phyloP scores from a whole-genome alignment of 2,113 vertebrate genomes.

The human (Homo sapiens) region DNA sequence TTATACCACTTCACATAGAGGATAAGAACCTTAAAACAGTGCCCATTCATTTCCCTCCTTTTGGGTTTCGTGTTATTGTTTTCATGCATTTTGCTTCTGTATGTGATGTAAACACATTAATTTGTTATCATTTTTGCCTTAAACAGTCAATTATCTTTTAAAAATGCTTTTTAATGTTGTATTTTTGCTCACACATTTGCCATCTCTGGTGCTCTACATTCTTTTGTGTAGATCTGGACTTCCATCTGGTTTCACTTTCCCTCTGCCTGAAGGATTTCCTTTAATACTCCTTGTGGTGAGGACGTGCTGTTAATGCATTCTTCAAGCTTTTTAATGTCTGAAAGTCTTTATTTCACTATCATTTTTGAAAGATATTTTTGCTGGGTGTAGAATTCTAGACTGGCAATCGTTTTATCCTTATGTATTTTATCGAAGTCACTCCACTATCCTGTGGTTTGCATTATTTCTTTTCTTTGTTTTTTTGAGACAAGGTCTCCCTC shows the following conservation, averaged over 20 bases:
- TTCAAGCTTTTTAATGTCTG: not conserved
- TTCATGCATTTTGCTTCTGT: not conserved
- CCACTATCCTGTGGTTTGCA: not conserved
- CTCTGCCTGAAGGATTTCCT: not conserved
- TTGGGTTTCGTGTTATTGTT: not conserved
- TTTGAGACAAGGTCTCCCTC: no score
- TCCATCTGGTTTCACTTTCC: not conserved
- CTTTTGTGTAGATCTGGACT: not conserved
- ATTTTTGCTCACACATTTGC: not conserved
- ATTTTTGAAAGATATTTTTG: not conserved
- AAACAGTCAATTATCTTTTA: not conserved
- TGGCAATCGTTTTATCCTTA: not conserved
- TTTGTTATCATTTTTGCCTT: not conserved
- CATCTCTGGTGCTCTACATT: not conserved
- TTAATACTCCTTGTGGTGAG: not conserved
- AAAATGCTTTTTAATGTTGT: not conserved
- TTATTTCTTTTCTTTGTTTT: no score
- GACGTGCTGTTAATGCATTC: no score
- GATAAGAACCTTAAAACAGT: rapidly evolving
- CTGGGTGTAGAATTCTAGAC: not conserved
- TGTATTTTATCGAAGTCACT: no score
- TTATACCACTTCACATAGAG: rapidly evolving
- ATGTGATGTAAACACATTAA: not conserved
- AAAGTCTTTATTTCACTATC: not conserved
- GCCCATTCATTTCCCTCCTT: not conserved